phyloP scores from a whole-genome alignment of 2,113 vertebrate species.

The Gobius niger region DNA sequence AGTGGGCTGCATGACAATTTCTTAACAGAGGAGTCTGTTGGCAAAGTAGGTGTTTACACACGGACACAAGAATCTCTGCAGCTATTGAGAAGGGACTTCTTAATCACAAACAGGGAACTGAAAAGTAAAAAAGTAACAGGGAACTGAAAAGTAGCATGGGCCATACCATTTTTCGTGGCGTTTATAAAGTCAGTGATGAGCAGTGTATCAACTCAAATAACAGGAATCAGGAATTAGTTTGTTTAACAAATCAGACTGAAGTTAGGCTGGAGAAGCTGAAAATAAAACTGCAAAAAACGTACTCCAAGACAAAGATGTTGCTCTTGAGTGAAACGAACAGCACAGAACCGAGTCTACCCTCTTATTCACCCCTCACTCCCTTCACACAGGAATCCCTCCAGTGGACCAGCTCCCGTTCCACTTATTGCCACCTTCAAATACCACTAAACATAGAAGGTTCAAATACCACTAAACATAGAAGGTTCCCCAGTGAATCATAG shows the following conservation, averaged over 20 bases:
- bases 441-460: conserved; percentile 63
- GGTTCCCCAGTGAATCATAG: conserved; percentile 60
- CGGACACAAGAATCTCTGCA: conserved; percentile 42
- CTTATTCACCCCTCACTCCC: conserved; percentile 8
- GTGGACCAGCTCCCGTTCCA: conserved; percentile 50
- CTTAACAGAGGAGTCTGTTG: conserved; percentile 51
- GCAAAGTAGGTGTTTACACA: conserved; percentile 55
- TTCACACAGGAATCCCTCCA: conserved; percentile 32
- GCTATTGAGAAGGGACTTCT: conserved; percentile 42
- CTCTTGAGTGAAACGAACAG: conserved; percentile 31
- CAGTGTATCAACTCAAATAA: conserved; percentile 19
- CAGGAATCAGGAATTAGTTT: conserved; percentile 37
- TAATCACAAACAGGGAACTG: conserved; percentile 37
- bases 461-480: conserved; percentile 50
- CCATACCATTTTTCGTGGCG: conserved; percentile 35
- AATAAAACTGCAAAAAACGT: neutral
- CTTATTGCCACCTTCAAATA: conserved; percentile 60
- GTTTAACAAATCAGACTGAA: conserved; percentile 39
- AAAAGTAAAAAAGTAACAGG: conserved; percentile 44
- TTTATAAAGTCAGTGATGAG: neutral
- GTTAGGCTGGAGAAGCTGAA: conserved; percentile 34
- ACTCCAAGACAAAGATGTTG: conserved; percentile 28
- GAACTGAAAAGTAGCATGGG: conserved; percentile 51
- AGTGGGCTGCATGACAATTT: conserved; percentile 31
- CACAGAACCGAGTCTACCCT: neutral